A percentile compares a stretch with the other conserved stretches of the same genome.
phyloP scores from a whole-genome alignment of 2,888 invertebrate genomes.

The Nephrotoma guestfalica region DNA sequence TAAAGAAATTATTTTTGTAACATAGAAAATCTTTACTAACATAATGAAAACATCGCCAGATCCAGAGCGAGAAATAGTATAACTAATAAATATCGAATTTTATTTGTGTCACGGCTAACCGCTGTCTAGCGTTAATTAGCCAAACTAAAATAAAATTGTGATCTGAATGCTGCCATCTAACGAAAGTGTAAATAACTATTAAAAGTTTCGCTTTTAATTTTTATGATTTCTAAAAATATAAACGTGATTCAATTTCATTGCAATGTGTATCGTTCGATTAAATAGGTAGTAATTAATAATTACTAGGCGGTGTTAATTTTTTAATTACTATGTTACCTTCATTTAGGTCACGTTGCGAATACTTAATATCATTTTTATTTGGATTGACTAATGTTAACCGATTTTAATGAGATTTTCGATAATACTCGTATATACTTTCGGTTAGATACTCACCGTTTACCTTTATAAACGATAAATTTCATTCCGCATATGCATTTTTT shows the following conservation, averaged over 20 bases:
- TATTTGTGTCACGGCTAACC: neutral
- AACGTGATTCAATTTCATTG: neutral
- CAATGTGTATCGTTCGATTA: neutral
- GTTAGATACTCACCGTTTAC: no score
- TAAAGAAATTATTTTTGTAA: neutral
- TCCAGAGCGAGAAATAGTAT: no score
- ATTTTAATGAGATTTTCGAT: no score
- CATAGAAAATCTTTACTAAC: neutral
- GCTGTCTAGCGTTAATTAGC: neutral
- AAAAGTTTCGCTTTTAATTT: neutral
- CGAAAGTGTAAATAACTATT: neutral
- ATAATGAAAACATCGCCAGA: neutral
- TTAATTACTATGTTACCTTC: neutral
- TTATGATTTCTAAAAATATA: neutral
- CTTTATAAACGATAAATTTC: no score
- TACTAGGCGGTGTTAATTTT: neutral
- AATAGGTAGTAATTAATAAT: neutral
- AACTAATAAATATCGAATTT: neutral
- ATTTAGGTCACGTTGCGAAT: neutral
- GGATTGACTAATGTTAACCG: no score
- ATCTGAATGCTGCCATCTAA: neutral
- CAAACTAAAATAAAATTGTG: neutral
- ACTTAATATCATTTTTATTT: no score
- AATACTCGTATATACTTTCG: no score
- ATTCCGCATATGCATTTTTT: no score